Evolutionary conservation across 2,888 invertebrate species (phyloP), one percentile per base, ranked within the genome.

Genomic region (Oscheius sp.): DNA sequence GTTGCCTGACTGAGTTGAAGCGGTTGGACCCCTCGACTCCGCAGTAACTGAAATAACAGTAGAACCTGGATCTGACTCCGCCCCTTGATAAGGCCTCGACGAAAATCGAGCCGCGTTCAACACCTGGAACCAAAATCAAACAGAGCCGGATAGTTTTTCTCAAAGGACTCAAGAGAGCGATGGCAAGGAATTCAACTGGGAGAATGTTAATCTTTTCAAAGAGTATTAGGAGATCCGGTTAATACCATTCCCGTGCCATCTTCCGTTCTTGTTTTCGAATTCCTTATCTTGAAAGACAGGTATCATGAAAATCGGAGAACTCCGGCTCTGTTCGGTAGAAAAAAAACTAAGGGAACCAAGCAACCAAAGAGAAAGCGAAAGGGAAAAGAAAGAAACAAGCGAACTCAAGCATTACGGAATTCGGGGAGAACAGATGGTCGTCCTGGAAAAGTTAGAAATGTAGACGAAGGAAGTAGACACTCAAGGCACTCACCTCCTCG

Each of bases 1-100:
- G 85, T 85, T 12, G 85, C 82, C 57, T 77, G 75, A 47, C 79
- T 78, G 49, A 85, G 63, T 5, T 78, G 75, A 33, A 85, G 73
- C 33, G 83, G 80, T 62, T 84, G 76, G 65, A 82, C 81, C 62
- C 85, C 85, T 47, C 82, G 77, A 61, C 82, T 81, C 33, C 82
- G 82, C 32, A 85, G 76, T 65, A 85, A 70, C 85, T 85, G 76
- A 51, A 82, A 80, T 20, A 47, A 33, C 22, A 47, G 47, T 24
- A 24, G 47, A 47, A 47, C 12, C 24, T 44, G 45, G 45, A 12
- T 47, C 47, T 17, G 47, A 47, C 47, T 47, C 47, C 47, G 47
- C 47, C 47, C 24, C 24, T 47, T 47, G 54, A 54, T 54, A 54
- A 54, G 54, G 33, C 20, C 22, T 54, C 54, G 54, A 54, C 17